These are phyloP conservation scores for Gobio occitaniae DNA, from an alignment of 2,797 vertebrate species.

Conservation along the genomic window DNA sequence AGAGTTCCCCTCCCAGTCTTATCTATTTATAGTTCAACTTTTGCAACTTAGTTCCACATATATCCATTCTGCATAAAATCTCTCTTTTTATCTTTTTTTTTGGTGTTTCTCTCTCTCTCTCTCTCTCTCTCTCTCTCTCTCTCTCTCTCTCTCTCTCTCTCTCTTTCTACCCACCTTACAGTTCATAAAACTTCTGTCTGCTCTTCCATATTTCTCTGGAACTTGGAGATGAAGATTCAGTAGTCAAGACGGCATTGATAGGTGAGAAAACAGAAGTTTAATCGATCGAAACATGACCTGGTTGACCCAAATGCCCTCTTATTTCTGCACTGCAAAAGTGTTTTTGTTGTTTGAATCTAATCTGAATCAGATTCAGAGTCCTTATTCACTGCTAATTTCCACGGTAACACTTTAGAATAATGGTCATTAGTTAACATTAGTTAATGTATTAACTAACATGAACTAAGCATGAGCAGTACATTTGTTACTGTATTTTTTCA, in stretches of 20 bases:
- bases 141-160: neutral
- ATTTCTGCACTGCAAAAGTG: neutral
- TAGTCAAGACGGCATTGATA: neutral
- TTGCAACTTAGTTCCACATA: neutral
- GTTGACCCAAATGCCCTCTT: neutral
- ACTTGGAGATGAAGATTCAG: neutral
- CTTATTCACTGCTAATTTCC: neutral
- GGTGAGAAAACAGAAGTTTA: neutral
- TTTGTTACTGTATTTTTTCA: too few species aligned
- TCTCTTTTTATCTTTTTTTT: neutral
- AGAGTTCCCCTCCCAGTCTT: neutral
- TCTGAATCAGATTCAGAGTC: too few species aligned
- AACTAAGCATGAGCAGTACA: too few species aligned
- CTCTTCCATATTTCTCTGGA: neutral
- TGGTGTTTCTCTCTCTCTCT: neutral
- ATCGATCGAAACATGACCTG: neutral
- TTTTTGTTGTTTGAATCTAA: neutral
- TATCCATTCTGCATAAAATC: neutral
- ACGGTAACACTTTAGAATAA: too few species aligned
- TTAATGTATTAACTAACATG: too few species aligned
- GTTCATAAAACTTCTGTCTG: neutral
- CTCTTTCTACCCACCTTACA: neutral
- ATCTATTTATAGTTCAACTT: neutral
- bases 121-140: too few species aligned
- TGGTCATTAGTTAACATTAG: too few species aligned